A percentile compares a stretch with the other conserved stretches of the same genome.
phyloP scores from a whole-genome alignment of 53 echinoderm and acorn worm species.

The Mesocentrotus franciscanus region DNA sequence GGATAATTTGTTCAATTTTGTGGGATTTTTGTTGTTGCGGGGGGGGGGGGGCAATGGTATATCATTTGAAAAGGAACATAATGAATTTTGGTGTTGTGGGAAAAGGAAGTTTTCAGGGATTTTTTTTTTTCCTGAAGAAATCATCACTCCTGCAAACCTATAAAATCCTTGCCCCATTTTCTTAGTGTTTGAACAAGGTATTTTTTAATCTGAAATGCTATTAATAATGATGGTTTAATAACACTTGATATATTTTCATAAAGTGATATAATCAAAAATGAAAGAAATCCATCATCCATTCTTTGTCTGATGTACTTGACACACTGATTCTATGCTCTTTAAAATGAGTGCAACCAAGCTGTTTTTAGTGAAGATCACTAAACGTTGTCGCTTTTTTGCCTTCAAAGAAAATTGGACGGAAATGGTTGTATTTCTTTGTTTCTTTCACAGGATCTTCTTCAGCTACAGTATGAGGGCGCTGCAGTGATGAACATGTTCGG shows the following conservation, averaged over 20 bases:
- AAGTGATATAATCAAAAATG: too few relatives aligned
- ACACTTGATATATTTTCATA: too few relatives aligned
- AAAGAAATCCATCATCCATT: background rate
- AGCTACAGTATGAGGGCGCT: constrained; percentile 97
- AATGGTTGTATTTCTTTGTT: background rate
- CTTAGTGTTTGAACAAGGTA: too few relatives aligned
- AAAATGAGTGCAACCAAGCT: background rate
- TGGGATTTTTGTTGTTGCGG: too few relatives aligned
- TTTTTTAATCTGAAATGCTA: too few relatives aligned
- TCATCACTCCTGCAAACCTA: too few relatives aligned
- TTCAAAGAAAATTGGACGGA: background rate
- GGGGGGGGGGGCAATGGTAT: background rate
- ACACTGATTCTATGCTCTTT: background rate
- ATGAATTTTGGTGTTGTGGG: background rate
- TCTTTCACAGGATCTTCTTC: constrained; percentile 85
- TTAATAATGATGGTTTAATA: too few relatives aligned
- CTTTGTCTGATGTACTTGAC: background rate
- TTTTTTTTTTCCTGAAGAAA: too few relatives aligned
- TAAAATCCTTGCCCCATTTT: too few relatives aligned
- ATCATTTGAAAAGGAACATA: too few relatives aligned
- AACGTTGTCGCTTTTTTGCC: background rate
- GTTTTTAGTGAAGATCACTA: background rate
- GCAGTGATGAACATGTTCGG: constrained; percentile 98
- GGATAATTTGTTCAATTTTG: background rate
- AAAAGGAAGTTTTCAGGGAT: background rate